Percentiles rank a stretch among this genome's conserved stretches.
Evolutionary conservation across 2,797 vertebrate species (phyloP).

Genomic region (Salmo trutta): DNA sequence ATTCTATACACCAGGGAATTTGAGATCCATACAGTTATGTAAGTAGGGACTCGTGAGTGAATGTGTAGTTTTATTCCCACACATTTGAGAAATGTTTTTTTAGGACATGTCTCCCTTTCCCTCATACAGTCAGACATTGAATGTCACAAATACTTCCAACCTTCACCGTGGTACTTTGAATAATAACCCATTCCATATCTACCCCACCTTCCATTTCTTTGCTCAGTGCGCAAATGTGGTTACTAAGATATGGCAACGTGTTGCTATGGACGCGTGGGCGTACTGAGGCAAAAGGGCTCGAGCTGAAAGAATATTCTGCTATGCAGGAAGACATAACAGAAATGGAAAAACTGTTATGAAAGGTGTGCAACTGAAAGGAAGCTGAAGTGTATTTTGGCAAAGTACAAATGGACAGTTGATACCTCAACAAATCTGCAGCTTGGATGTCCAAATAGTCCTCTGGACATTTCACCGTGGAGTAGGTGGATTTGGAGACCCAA

Average conservation of each 20-base stretch:
- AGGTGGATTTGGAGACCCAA: neutral
- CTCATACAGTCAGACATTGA: neutral
- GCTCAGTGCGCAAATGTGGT: conserved; percentile 13
- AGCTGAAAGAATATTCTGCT: neutral
- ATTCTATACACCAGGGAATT: conserved; percentile 2
- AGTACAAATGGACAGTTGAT: neutral
- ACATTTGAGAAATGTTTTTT: neutral
- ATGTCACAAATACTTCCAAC: neutral
- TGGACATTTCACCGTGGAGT: neutral
- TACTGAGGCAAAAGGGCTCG: neutral
- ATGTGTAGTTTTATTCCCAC: neutral
- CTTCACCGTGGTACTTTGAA: neutral
- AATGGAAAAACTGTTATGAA: neutral
- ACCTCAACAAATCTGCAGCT: neutral
- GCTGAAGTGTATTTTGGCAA: neutral
- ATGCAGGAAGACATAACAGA: neutral
- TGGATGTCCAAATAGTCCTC: neutral
- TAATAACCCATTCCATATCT: neutral
- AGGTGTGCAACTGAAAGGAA: conserved; percentile 4
- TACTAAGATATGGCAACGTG: conserved; percentile 15
- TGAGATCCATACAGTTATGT: neutral
- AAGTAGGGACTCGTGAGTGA: neutral
- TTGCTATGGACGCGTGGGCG: conserved; percentile 14
- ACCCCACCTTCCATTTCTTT: conserved; percentile 10
- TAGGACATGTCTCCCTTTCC: neutral